Percentiles rank a stretch among this genome's conserved stretches.
Evolutionary conservation across 2,797 vertebrate species (phyloP).

Genomic region (Syndactyla subalaris): DNA sequence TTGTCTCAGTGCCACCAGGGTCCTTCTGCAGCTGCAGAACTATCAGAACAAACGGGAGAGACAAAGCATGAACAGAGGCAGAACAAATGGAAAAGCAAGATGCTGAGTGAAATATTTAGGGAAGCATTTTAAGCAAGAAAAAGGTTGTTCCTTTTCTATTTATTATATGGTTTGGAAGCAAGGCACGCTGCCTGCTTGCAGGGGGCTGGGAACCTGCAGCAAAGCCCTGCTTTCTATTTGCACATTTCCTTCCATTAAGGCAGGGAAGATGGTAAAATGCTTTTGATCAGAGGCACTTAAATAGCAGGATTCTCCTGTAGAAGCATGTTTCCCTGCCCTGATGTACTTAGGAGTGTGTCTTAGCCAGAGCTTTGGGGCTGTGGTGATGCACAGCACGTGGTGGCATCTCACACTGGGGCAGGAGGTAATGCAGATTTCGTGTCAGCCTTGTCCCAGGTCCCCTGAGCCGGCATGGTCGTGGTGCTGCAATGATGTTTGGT

Average conservation of each 20-base stretch:
- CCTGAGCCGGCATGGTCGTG: background rate
- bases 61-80: background rate
- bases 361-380: background rate
- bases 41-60: background rate
- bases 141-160: background rate
- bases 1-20: background rate
- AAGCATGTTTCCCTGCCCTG: background rate
- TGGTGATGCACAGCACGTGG: rapidly evolving
- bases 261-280: background rate
- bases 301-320: background rate
- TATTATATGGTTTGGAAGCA: background rate
- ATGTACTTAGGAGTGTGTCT: background rate
- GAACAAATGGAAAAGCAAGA: slow-evolving; percentile 14
- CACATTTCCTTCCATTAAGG: background rate
- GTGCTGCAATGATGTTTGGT: background rate
- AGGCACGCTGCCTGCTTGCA: background rate
- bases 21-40: background rate
- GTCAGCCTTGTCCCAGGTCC: slow-evolving; percentile 18
- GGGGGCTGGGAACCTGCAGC: background rate
- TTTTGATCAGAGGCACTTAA: background rate
- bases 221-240: background rate
- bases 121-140: background rate
- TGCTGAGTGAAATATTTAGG: slow-evolving; percentile 28
- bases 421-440: slow-evolving; percentile 40
- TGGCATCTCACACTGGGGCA: background rate